phyloP scores from a whole-genome alignment of 1,140 invertebrate genomes.

The Drosophila repleta region DNA sequence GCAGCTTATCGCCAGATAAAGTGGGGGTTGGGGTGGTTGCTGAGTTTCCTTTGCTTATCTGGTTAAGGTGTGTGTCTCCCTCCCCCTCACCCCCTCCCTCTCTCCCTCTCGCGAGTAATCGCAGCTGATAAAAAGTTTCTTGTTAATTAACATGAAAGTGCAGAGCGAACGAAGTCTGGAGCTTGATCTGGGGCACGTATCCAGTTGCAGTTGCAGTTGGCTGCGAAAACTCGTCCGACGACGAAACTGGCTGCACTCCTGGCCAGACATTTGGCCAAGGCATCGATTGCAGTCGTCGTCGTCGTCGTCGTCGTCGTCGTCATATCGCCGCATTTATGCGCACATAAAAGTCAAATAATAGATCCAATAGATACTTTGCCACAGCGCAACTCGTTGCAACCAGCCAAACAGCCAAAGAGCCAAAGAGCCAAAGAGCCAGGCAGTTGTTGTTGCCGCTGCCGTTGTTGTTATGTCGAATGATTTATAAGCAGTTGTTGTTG shows the following conservation, averaged over 20 bases:
- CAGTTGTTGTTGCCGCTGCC: conserved; percentile 25
- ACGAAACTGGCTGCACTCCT: conserved; percentile 24
- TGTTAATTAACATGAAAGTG: conserved; percentile 78
- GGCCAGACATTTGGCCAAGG: conserved; percentile 34
- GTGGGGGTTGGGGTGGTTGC: background rate
- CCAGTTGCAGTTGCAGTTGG: conserved; percentile 27
- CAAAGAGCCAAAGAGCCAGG: background rate
- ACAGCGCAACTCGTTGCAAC: conserved; percentile 43
- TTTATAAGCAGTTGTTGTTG: conserved; percentile 53
- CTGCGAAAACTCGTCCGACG: conserved; percentile 40
- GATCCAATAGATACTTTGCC: conserved; percentile 81
- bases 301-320: conserved; percentile 60
- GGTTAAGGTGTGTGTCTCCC: conserved; percentile 5
- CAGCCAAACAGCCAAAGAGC: conserved; percentile 6
- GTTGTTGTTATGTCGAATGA: conserved; percentile 66
- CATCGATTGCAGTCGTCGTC: conserved; percentile 53
- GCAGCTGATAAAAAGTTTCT: conserved; percentile 66
- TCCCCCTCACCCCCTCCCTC: background rate
- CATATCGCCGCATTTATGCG: conserved; percentile 81
- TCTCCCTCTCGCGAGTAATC: conserved; percentile 42
- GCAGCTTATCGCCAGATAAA: conserved; percentile 49
- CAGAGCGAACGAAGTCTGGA: conserved; percentile 37
- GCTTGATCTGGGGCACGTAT: conserved; percentile 12
- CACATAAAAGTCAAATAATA: conserved; percentile 83
- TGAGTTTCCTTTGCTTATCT: background rate